phyloP scores from a whole-genome alignment of 2,888 invertebrate species.

The Stenodera caucasica region DNA sequence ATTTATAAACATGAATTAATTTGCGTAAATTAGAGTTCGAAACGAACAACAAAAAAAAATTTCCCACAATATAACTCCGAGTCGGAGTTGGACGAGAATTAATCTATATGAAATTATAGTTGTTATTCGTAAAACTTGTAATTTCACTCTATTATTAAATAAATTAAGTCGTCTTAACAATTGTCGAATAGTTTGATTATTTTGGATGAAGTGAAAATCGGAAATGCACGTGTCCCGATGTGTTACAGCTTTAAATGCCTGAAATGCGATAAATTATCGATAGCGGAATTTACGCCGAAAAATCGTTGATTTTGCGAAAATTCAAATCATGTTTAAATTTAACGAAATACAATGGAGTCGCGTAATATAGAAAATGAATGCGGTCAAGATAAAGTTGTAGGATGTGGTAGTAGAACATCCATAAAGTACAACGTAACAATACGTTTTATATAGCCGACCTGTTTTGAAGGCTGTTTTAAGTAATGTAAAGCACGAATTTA shows the following conservation, averaged over 20 bases:
- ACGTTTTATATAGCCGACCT: slow-evolving; percentile 26
- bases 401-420: slow-evolving; percentile 34
- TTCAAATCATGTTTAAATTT: too few species aligned
- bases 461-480: slow-evolving; percentile 38
- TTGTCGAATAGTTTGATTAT: slow-evolving; percentile 6
- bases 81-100: too few species aligned
- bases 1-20: slow-evolving; percentile 16
- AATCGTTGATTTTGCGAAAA: too few species aligned
- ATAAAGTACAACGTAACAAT: slow-evolving; percentile 38
- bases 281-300: too few species aligned
- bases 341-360: slow-evolving; percentile 26
- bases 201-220: too few species aligned
- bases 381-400: slow-evolving; percentile 38
- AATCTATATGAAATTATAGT: slow-evolving; percentile 26
- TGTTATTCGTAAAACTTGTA: slow-evolving; percentile 19
- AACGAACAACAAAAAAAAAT: slow-evolving; percentile 4
- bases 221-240: slow-evolving; percentile 23
- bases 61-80: slow-evolving; percentile 11
- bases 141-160: slow-evolving; percentile 27
- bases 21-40: slow-evolving; percentile 13
- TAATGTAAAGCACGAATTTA: slow-evolving; percentile 46
- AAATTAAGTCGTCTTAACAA: slow-evolving; percentile 28
- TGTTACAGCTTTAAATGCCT: slow-evolving; percentile 30
- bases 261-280: slow-evolving; percentile 38
- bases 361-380: slow-evolving; percentile 32